Base-by-base conservation (phyloP, 2,797 vertebrate genomes). In the Ibycter americanus region DNA sequence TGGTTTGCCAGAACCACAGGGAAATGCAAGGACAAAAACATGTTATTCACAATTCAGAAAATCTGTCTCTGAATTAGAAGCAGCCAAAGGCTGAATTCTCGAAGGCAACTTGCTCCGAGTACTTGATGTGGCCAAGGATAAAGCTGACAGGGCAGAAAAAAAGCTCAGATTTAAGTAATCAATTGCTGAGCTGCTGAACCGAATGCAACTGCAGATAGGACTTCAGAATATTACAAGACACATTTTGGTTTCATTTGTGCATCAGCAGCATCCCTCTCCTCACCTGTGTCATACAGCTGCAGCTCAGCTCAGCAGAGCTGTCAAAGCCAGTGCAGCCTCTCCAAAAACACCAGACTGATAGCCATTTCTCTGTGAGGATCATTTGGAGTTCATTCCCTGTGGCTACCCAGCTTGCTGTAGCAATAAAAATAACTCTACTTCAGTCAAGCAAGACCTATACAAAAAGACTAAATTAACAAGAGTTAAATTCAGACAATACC, bases 71-170 rank as follows among this genome's bases (percentile, higher is more conserved):
- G 87, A 92, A 93, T 93, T 44, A 91, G 83, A 81, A 87, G 67
- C 36, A 77, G 42, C 38, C 56, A 49, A 93, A 88, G 78, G 34
- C 89, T 97, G 68, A 96, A 83, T 49, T 94, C 52, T 71, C 56
- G 81, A 89, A 84, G 70, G 90, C 74, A 93, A 59, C n/a, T 91
- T 81, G 46, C 80, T 95, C 62, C 7, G 3, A 52, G 59, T 44
- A 80, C 20, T 92, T 55, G 55, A 83, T 34, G 27, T 20, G 51
- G 42, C 66, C 93, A 91, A 79, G 83, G 86, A 85, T 91, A 95
- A 93, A 91, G 76, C 83, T 82, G 78, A 97, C 90, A 93, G 47
- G 25, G 51, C 61, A 93, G 86, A 91, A 51, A 52, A 76, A 52
- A 68, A 22, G 44, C 26, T 77, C 34, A 23, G 59, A 88, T 93